Evolutionary conservation across 2,113 vertebrate species (phyloP).

Genomic region (Salminus brasiliensis): DNA sequence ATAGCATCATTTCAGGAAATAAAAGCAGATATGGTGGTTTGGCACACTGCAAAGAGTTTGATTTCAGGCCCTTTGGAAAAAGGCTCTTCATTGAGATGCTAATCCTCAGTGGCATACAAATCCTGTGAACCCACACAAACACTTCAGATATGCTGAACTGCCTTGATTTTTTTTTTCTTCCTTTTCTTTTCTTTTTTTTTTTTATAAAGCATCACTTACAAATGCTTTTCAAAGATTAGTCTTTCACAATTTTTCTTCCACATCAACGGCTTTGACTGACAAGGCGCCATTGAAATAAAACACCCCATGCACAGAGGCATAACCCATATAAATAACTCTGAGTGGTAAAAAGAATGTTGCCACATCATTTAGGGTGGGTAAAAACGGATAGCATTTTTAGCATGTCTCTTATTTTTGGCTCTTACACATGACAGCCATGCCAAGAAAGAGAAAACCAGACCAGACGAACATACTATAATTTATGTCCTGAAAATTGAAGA

Average conservation of each 20-base stretch:
- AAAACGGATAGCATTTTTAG: constrained; percentile 69
- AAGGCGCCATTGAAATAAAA: constrained; percentile 53
- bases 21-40: neutral
- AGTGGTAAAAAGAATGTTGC: constrained; percentile 63
- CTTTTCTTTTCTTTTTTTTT: neutral
- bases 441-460: constrained; percentile 73
- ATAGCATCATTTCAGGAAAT: constrained; percentile 7
- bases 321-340: constrained; percentile 61
- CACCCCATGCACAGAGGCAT: constrained; percentile 47
- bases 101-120: neutral
- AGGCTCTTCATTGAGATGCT: neutral
- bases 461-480: constrained; percentile 67
- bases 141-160: neutral
- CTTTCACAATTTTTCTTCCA: constrained; percentile 47
- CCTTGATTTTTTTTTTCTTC: neutral
- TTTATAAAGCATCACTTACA: neutral
- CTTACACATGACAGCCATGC: constrained; percentile 45
- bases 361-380: constrained; percentile 69
- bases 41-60: neutral
- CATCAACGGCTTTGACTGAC: constrained; percentile 47
- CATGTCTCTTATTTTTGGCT: constrained; percentile 74
- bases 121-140: neutral
- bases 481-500: constrained; percentile 69
- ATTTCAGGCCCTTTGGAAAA: constrained; percentile 11
- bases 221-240: constrained; percentile 45